Evolutionary conservation across 2,888 invertebrate species (phyloP), one percentile per base, ranked within the genome.

Genomic region (Hirudinaria manillensis): DNA sequence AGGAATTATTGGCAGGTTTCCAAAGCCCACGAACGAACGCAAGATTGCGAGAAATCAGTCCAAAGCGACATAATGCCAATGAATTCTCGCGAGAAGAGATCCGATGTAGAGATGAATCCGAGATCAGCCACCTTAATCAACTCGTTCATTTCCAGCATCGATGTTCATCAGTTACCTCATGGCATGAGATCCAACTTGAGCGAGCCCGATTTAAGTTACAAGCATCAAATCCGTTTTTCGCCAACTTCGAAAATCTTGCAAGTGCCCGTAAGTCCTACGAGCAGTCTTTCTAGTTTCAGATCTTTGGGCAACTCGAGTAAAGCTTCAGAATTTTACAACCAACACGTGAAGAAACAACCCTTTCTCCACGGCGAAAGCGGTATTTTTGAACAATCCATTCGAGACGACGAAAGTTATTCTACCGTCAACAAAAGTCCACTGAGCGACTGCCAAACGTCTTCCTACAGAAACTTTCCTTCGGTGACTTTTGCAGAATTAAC

Each of bases 331-430:
- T 61, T 61, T 61, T 61, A 61, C 61, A 61, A 61, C 24, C 29
- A 29, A 29, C 24, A 29, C 29, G 24, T 7, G 21, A 61, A 61
- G 68, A 68, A 68, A 68, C 68, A 36, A 29, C 36, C 36, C 10
- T 34, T n/a, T 32, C 34, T 32, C n/a, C 68, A 24, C 34, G 32
- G 68, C n/a, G 68, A 68, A 36, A 68, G 68, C 34, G 68, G 68
- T 29, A 68, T 68, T 34, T 68, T 68, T 21, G 68, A 68, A 16
- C 68, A 34, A 24, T 68, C 68, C 13, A 32, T 68, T 32, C n/a
- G 34, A 34, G 68, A 68, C 21, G 68, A 34, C 36, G 68, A 68
- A 61, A 61, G 61, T 29, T 27, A 27, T 61, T 24, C 13, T 61
- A 10, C 29, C 6, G 29, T 61, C 24, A 27, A 24, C 61, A 61